Evolutionary conservation across 1,140 invertebrate species (phyloP), one percentile per base, ranked within the genome.

Genomic region (Argopecten irradians): DNA sequence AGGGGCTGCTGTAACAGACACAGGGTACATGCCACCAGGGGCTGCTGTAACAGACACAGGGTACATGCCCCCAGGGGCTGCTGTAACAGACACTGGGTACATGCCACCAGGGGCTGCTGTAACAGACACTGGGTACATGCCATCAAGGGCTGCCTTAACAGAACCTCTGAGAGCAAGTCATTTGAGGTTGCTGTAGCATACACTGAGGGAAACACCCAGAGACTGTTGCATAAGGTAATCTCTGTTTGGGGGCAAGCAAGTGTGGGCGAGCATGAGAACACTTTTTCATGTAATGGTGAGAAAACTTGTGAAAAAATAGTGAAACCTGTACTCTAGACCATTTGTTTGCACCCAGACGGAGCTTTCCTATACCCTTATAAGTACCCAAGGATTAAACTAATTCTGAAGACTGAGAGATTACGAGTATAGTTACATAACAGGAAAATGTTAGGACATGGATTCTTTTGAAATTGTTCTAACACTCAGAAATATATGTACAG

Each of bases 321-420:
- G 55, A 71, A 3, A 55, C 7, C 43, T 55, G 43, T 22, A n/a
- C n/a, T n/a, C 55, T 28, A 71, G 55, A 71, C 55, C 8, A n/a
- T n/a, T 71, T 71, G 55, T n/a, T 71, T 71, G n/a, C n/a, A 71
- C n/a, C 55, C 55, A 71, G n/a, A 28, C 5, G 7, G 55, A 71
- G 55, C 55, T 71, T 71, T 28, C 22, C 0, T 28, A 28, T 28
- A 11, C 55, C 55, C 55, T n/a, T 16, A 46, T n/a, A n/a, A 71
- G 55, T n/a, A 71, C 55, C 55, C 55, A 71, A 28, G 55, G 55
- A 71, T n/a, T n/a, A n/a, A 71, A 71, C 55, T 28, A 71, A 71
- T 71, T 22, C 7, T 28, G 55, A 71, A 71, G 55, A 28, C 55
- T 28, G 55, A 28, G 22, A 71, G 55, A 71, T 22, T 71, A 71